Evolutionary conservation across 2,888 invertebrate species (phyloP).

Genomic region (Noctua pronuba): DNA sequence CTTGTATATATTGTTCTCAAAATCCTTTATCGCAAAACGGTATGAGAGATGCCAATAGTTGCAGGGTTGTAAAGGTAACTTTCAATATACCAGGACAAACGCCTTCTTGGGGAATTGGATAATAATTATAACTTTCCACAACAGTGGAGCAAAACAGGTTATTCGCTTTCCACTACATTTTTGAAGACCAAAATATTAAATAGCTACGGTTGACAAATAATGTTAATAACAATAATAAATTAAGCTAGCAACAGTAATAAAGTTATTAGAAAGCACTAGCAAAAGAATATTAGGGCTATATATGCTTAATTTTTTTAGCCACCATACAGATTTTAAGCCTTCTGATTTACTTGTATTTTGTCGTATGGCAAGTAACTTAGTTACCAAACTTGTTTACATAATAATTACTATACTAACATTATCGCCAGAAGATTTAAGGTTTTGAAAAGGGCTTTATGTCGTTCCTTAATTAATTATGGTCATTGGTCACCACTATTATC

Average conservation of each 20-base stretch:
- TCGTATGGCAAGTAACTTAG: not conserved
- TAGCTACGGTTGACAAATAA: not conserved
- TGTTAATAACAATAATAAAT: not conserved
- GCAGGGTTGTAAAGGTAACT: not conserved
- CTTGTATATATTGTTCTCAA: too few relatives aligned
- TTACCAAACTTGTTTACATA: not conserved
- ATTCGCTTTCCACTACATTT: not conserved
- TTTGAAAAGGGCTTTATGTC: not conserved
- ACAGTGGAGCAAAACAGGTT: not conserved
- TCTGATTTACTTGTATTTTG: constrained; percentile 19
- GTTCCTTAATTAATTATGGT: not conserved
- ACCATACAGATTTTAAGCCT: constrained; percentile 1
- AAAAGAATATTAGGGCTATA: not conserved
- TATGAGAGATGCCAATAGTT: not conserved
- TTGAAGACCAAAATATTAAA: not conserved
- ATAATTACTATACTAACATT: not conserved
- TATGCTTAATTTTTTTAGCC: not conserved
- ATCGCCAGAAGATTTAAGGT: not conserved
- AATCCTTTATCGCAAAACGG: not conserved
- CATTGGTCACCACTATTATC: not conserved
- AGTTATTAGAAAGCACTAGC: not conserved
- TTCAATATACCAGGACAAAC: not conserved
- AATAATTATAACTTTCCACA: not conserved
- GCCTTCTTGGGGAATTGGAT: not conserved
- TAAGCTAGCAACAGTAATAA: not conserved